These are phyloP conservation scores for Tipula lateralis DNA, from an alignment of 2,888 invertebrate genomes.

Conservation along the genomic window DNA sequence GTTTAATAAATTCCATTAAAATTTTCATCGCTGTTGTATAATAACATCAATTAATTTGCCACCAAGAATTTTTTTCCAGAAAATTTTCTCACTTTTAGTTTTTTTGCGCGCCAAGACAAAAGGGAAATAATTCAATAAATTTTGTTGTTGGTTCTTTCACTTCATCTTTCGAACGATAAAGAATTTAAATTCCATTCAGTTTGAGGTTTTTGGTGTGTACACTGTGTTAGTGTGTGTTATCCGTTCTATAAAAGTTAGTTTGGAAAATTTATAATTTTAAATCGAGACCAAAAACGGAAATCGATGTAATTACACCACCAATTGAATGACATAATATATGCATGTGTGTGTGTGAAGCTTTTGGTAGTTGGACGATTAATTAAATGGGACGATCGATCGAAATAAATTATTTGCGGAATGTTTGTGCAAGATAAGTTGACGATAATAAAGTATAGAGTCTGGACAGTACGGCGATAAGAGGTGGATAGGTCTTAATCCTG, in stretches of 20 bases:
- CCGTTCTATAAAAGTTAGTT: not conserved
- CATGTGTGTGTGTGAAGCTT: not conserved
- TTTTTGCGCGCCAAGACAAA: slow-evolving; percentile 14
- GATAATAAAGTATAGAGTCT: too few species aligned
- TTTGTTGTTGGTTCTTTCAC: not conserved
- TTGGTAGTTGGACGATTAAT: not conserved
- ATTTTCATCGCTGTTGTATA: not conserved
- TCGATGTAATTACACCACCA: slow-evolving; percentile 4
- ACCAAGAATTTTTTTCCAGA: not conserved
- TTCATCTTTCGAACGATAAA: not conserved
- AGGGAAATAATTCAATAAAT: not conserved
- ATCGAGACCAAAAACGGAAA: not conserved
- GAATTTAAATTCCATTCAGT: not conserved
- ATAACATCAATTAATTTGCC: not conserved
- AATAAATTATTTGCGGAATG: not conserved
- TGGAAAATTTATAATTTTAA: not conserved
- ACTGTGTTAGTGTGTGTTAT: not conserved
- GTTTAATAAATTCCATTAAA: slow-evolving; percentile 19
- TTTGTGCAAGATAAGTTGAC: not conserved
- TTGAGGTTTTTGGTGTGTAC: not conserved
- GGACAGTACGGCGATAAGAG: too few species aligned
- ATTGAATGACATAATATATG: not conserved
- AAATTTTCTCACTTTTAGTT: slow-evolving; percentile 3
- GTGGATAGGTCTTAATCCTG: too few species aligned
- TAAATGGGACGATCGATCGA: not conserved